Evolutionary conservation across 1,140 invertebrate genomes (phyloP), one percentile per base, ranked within the genome.

Genomic region (Mactra quadrangularis): DNA sequence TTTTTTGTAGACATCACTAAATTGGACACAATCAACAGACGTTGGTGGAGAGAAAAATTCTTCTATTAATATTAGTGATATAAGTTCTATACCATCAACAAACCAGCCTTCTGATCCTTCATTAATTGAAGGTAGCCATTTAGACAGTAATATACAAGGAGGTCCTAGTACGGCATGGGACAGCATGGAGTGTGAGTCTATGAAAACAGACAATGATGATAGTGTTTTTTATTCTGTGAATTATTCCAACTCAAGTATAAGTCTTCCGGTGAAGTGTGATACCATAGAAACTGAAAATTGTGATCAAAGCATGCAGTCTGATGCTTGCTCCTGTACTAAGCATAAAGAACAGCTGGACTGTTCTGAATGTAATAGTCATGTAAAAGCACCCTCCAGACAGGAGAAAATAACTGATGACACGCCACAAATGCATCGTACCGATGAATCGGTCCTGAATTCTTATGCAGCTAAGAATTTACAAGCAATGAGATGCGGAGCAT

Each of bases 381-480:
- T 85, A 6, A 88, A 89, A 57, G 83, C 75, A 9, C 85, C 89
- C 1, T 88, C 85, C 29, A 50, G 86, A 52, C 85, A 87, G 57
- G 86, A 90, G 41, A 87, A 84, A 38, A 62, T 84, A 11, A 76
- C 84, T 1, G 89, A 91, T 55, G 85, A 87, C 38, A 92, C 91
- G 19, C 91, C 91, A 1, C 85, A 89, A 71, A 87, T 91, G 77
- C 87, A 89, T 74, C 82, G 87, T 41, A 81, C 87, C 15, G 78
- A 89, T 53, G 87, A 89, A 55, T 89, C 90, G 41, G 87, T 91
- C 27, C 87, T 85, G 86, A 90, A 88, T 33, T 91, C 90, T 0
- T 90, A 88, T 72, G 85, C 91, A 3, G 89, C 91, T 0, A 77
- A 84, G 38, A 89, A 89, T 62, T 79, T 92, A 27, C 83, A 89